Evolutionary conservation across 35 echinoderm and acorn worm species (phyloP), one percentile per base, ranked within the genome.

Genomic region (Patiria miniata): DNA sequence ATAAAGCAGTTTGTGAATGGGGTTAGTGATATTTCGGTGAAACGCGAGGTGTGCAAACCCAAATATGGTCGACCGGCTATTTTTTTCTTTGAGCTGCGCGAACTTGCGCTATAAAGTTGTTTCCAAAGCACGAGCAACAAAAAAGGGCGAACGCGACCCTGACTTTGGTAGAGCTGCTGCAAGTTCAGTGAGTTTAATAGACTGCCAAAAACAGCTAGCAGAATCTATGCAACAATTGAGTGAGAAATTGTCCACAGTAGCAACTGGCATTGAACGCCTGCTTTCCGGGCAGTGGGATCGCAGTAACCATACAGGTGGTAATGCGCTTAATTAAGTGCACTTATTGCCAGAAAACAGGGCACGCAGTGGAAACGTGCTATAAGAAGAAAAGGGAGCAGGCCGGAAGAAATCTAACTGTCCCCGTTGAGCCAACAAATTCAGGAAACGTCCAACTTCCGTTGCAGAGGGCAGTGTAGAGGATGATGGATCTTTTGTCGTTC

Each of bases 91-190:
- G 78, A 5, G 52, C 28, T 38, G 76, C 86, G 29, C 0, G 68
- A 79, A 42, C 77, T 50, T 82, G 32, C 36, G n/a, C n/a, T 33
- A 21, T 52, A 40, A 4, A 78, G 59, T 28, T 87, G 77, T 57
- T 44, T 39, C 9, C 37, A 34, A 36, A 40, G 4, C 77, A 42
- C n/a, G 85, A 78, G 17, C 33, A 51, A 1, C 14, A 52, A 7
- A 77, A 78, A 47, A 54, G 10, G 17, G 86, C 18, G 22, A 51
- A 15, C 50, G 77, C 36, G 86, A 79, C 44, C 33, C 73, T 16
- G 16, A 61, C 18, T 4, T 7, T 61, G 18, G 5, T 4, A 29
- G 2, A 7, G 17, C 58, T 22, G 58, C 26, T 29, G 58, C 18
- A 61, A 5, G 5, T 29, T 61, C 8, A 9, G 8, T 9, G 8